Base-by-base conservation (phyloP, 2,888 invertebrate genomes). In the Pocota personata region DNA sequence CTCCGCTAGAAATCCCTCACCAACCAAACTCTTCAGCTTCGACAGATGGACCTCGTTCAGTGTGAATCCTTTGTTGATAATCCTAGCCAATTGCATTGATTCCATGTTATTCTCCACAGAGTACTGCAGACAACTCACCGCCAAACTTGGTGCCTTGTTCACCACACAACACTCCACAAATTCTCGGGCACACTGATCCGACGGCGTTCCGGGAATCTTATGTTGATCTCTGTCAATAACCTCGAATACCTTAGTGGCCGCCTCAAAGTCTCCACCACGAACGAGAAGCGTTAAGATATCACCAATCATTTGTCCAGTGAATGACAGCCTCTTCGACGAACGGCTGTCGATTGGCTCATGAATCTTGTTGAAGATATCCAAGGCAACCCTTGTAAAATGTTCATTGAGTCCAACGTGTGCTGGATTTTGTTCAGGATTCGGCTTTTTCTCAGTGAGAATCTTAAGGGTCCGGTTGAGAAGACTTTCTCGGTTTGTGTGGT, bases 301-400 rank as follows among this genome's bases (percentile, higher is more conserved):
- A 3, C 95, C 95, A 57, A 95, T 90, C 92, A 95, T 93, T 78
- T 93, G 93, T 0, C 95, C 95, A 7, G 94, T 94, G 92, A 95
- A 94, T 10, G 90, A 89, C 6, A 91, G 86, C 30, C 89, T 90
- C 7, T 87, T 82, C 10, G 62, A 3, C 1, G 43, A 27, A 75
- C 58, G 7, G 88, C 91, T 82, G 83, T 91, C 90, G 67, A 88
- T 79, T 48, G 92, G 92, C 87, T 93, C 94, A 77, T 94, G 93
- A 8, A 95, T 91, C 88, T 93, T 93, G 0, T 90, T 92, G 93
- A 93, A 95, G 88, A 95, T 93, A 82, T 93, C 93, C 93, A 94
- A 93, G 0, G 94, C 95, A 71, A 95, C 94, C 55, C 93, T 91
- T 3, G 93, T 93, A 89, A 94, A 95, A 88, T 93, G 91, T 52